Base-by-base conservation (phyloP, 2,888 invertebrate genomes). In the Epinotia bilunana region DNA sequence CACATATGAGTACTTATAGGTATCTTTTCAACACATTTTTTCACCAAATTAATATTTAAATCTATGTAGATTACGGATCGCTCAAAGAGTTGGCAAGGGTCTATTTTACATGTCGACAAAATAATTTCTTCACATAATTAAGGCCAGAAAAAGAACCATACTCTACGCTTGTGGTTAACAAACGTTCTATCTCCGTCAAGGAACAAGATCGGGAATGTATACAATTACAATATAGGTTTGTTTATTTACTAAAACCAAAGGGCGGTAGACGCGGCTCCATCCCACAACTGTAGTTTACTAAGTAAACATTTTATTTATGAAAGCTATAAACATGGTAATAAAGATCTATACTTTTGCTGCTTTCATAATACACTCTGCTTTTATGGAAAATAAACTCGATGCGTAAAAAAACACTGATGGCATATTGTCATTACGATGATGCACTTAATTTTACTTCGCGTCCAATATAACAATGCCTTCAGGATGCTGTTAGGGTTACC, bases 11-110 rank as follows among this genome's bases (percentile, higher is more conserved):
- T 65, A 46, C 12, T 12, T 64, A 65, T 65, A 3, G 4, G 53
- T 20, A 62, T 20, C 67, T 55, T 70, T 76, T 16, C 55, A 39
- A 69, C 67, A 39, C 60, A 58, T 58, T 63, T 64, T 75, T 72
- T 62, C 60, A 28, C 13, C 75, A 57, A 67, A 67, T 72, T 72
- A 75, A 72, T 72, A 75, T 72, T 75, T 67, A 75, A 71, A 75
- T 75, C 67, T 75, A 75, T 75, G 71, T 75, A 75, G 71, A 75
- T 75, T 75, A 46, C 71, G 65, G 67, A 65, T 65, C 71, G 57
- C 46, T 67, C 75, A 72, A 72, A 75, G 72, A 67, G 65, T 75
- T 71, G 11, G 61, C 43, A 53, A 57, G 53, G 58, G 61, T 67
- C 55, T 67, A 75, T 72, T 75, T 75, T 57, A 61, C 71, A 71